Percentiles rank a stretch among this genome's conserved stretches.
Evolutionary conservation across 2,113 vertebrate species (phyloP).

Genomic region (Mobula hypostoma): DNA sequence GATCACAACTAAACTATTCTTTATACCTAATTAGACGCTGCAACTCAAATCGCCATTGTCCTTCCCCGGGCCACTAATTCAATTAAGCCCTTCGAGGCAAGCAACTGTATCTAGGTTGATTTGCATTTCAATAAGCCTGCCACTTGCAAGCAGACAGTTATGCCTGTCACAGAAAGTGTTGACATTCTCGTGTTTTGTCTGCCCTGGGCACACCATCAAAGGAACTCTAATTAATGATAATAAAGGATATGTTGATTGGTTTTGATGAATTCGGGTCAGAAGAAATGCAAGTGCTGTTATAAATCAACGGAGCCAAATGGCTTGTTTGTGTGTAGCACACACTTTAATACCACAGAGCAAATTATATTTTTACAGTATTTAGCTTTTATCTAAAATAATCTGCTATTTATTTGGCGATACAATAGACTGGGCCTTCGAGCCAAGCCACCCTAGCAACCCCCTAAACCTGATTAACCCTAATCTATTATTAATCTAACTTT

Average conservation of each 20-base stretch:
- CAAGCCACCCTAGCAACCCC: no score
- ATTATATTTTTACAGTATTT: no score
- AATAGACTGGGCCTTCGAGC: no score
- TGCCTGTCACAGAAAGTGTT: slow-evolving; percentile 1
- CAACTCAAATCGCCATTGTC: neutral
- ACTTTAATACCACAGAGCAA: no score
- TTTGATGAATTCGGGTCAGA: neutral
- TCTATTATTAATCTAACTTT: no score
- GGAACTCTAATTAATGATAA: neutral
- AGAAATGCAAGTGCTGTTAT: neutral
- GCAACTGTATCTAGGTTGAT: neutral
- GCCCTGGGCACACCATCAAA: neutral
- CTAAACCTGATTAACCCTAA: no score
- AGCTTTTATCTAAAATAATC: no score
- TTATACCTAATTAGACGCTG: slow-evolving; percentile 1
- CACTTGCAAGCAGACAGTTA: neutral
- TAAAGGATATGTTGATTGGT: neutral
- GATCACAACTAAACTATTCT: neutral
- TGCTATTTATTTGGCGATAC: no score
- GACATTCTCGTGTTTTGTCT: neutral
- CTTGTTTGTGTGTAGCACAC: neutral
- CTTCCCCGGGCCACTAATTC: slow-evolving; percentile 9
- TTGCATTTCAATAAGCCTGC: neutral
- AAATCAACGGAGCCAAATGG: neutral
- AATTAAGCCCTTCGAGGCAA: neutral